A percentile compares a stretch with the other conserved stretches of the same genome.
Conservation (phyloP, 2,888 invertebrate genomes). For the Tolmerus cingulatus region DNA sequence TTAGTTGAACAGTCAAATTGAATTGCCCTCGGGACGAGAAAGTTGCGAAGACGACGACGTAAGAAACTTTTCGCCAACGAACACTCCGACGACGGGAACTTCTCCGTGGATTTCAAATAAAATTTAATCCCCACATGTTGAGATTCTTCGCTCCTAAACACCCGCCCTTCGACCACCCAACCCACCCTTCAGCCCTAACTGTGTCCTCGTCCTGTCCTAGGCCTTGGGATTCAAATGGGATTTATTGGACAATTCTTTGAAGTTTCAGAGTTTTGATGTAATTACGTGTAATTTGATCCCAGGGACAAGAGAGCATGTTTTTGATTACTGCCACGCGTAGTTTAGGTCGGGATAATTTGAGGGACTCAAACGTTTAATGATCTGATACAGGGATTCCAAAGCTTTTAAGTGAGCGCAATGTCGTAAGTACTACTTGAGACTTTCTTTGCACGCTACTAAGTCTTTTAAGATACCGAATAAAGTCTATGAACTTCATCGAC, state of each 20-base stretch:
- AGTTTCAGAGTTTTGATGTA: background rate
- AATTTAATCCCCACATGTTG: background rate
- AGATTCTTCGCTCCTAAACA: background rate
- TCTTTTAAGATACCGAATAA: background rate
- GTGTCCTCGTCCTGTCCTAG: background rate
- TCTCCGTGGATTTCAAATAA: background rate
- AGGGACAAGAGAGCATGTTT: background rate
- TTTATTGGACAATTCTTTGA: background rate
- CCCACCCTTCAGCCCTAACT: background rate
- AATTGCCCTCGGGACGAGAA: background rate
- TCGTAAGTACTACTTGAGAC: background rate
- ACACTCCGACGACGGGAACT: background rate
- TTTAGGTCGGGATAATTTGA: background rate
- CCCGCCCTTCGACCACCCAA: background rate
- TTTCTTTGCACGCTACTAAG: background rate
- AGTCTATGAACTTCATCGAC: no score
- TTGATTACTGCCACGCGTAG: background rate
- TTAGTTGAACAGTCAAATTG: conserved; percentile 11
- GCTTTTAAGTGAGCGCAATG: background rate
- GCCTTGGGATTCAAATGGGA: background rate
- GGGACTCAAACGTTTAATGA: background rate
- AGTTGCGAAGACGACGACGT: background rate
- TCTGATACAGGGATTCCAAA: background rate
- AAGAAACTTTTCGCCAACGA: background rate
- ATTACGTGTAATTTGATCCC: background rate